Percentiles rank a stretch among this genome's conserved stretches.
Evolutionary conservation across 2,888 invertebrate genomes (phyloP).

Genomic region (Apotomis capreana): DNA sequence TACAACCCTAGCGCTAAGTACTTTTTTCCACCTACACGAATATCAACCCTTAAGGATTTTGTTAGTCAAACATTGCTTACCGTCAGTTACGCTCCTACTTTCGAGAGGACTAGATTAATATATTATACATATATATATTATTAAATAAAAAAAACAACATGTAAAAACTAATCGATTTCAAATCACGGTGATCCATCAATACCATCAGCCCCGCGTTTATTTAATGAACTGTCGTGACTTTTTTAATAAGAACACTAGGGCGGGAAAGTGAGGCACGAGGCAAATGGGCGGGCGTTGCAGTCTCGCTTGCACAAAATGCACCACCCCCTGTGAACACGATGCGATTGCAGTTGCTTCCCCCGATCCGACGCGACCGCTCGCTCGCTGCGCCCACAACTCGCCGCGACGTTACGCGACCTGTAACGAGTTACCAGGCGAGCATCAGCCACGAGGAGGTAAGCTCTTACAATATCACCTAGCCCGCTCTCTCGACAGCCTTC

Average conservation of each 20-base stretch:
- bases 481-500: slow-evolving; percentile 56
- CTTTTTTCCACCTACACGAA: slow-evolving; percentile 12
- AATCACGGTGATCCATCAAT: neutral
- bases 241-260: slow-evolving; percentile 69
- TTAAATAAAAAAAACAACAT: neutral
- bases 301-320: slow-evolving; percentile 81
- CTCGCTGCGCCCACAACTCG: slow-evolving; percentile 60
- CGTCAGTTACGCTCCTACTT: slow-evolving; percentile 7
- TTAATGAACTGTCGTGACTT: slow-evolving; percentile 32
- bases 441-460: slow-evolving; percentile 73
- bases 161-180: slow-evolving; percentile 3
- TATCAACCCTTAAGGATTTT: slow-evolving; percentile 12
- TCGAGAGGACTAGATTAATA: neutral
- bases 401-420: slow-evolving; percentile 76
- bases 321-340: slow-evolving; percentile 73
- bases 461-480: slow-evolving; percentile 68
- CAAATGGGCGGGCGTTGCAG: slow-evolving; percentile 79
- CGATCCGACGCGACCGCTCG: slow-evolving; percentile 68
- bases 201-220: neutral
- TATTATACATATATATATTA: too few species aligned
- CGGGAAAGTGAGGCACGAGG: slow-evolving; percentile 81
- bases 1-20: slow-evolving; percentile 16
- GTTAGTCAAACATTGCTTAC: slow-evolving; percentile 8
- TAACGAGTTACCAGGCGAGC: slow-evolving; percentile 79
- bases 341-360: slow-evolving; percentile 72